Base-by-base conservation (phyloP, 1,140 invertebrate genomes). In the Rhyacophila brunnea region DNA sequence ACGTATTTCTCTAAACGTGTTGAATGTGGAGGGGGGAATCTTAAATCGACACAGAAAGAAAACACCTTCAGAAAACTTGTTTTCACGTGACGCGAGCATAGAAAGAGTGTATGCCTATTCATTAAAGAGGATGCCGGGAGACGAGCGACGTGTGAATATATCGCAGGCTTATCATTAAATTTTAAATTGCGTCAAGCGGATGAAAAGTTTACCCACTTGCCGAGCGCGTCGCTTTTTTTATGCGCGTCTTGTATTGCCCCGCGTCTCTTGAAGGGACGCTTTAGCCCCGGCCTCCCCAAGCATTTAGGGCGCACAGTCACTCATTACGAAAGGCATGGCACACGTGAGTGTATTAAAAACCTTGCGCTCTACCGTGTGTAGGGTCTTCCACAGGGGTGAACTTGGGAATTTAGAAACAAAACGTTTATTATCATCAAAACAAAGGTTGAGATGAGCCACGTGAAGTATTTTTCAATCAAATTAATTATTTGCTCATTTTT, bases 111-210 rank as follows among this genome's bases (percentile, higher is more conserved):
- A 17, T 45, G 6, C 18, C n/a, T 45, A 14, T 14, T 17, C 18
- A 45, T 19, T 14, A 17, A 11, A 11, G 13, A 17, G 10, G 11
- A 11, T 2, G 6, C 3, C 4, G 23, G 23, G 23, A 28, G 23
- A 28, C 23, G 23, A 28, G 23, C 23, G 23, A 28, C 23, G 23
- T 28, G 23, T 28, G 23, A 28, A 28, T 28, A 34, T 43, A 47
- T 44, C 10, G 44, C 18, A 23, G 32, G 44, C 45, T 56, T 56
- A 56, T 56, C 53, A 51, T 58, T 51, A 50, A 58, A 58, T 44
- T 58, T 36, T 17, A 34, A 50, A 58, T 58, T 58, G 18, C 55
- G n/a, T 19, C 13, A 17, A 50, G 40, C 15, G 35, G 40, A 50
- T 43, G 47, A 44, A 35, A 50, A 35, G 10, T 45, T 50, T 58